Percentiles rank a stretch among this genome's conserved stretches.
Evolutionary conservation across 2,113 vertebrate species (phyloP).

Genomic region (Elanoides forficatus): DNA sequence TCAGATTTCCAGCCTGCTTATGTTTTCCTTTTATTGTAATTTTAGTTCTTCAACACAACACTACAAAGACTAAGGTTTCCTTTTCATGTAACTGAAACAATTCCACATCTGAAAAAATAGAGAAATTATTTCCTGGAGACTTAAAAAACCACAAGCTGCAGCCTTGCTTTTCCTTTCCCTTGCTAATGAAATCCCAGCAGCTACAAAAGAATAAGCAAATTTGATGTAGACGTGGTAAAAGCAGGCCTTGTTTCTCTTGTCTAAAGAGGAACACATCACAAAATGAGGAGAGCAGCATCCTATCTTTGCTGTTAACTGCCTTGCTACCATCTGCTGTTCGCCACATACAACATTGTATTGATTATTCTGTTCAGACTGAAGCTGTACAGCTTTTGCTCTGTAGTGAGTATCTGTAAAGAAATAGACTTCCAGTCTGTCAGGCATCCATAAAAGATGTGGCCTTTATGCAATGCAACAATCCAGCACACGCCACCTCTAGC

Average conservation of each 20-base stretch:
- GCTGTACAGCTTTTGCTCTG: not conserved
- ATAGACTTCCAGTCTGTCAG: too few relatives aligned
- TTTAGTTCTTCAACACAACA: not conserved
- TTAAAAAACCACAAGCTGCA: not conserved
- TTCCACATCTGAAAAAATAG: not conserved
- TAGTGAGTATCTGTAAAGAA: not conserved
- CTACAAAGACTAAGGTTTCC: not conserved
- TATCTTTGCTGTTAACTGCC: not conserved
- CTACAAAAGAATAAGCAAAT: not conserved
- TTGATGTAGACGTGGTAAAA: not conserved
- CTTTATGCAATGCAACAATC: not conserved
- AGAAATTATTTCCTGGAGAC: not conserved
- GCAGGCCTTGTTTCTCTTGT: not conserved
- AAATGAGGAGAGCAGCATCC: not conserved
- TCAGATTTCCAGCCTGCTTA: not conserved
- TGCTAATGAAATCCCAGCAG: not conserved
- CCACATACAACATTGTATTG: not conserved
- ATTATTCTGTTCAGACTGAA: not conserved
- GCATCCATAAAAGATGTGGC: not conserved
- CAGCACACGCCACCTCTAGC: not conserved
- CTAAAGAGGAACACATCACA: not conserved
- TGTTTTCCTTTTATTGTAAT: not conserved
- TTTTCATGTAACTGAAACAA: not conserved
- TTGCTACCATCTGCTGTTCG: not conserved
- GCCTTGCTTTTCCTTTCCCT: not conserved